Evolutionary conservation across 2,797 vertebrate species (phyloP).

Genomic region (Molossus molossus): DNA sequence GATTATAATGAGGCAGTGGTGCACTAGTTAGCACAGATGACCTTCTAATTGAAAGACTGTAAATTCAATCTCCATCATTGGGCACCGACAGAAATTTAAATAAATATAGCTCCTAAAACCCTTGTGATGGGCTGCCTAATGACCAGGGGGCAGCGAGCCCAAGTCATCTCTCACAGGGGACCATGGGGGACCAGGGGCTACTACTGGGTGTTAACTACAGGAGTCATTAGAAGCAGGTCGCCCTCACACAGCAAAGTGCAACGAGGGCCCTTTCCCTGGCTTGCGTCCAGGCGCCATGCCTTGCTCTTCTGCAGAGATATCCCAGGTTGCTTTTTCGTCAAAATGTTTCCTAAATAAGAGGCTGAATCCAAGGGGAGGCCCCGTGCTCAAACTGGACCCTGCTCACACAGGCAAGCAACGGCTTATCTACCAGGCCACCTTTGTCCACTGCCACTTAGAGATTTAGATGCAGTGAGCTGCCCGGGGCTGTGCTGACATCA

Average conservation of each 20-base stretch:
- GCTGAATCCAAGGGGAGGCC: constrained; percentile 24
- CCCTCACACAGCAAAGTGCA: constrained; percentile 75
- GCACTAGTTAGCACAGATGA: constrained; percentile 90
- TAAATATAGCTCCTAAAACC: constrained; percentile 87
- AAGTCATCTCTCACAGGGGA: constrained; percentile 80
- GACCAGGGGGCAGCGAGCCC: constrained; percentile 82
- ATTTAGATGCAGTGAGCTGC: constrained; percentile 66
- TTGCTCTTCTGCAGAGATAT: constrained; percentile 77
- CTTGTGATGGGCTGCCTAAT: constrained; percentile 84
- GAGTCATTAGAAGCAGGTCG: constrained; percentile 81
- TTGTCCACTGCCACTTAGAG: constrained; percentile 65
- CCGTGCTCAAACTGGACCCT: constrained; percentile 46
- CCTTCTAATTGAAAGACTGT: constrained; percentile 92
- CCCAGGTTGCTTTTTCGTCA: constrained; percentile 70
- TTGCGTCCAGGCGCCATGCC: constrained; percentile 73
- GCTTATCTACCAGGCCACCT: constrained; percentile 60
- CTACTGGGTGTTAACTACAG: constrained; percentile 84
- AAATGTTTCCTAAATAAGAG: constrained; percentile 71
- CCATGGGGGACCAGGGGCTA: not conserved
- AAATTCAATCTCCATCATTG: constrained; percentile 89
- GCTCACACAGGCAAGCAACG: constrained; percentile 35
- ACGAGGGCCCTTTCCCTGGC: constrained; percentile 75
- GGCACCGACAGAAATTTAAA: constrained; percentile 89
- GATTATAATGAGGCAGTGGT: constrained; percentile 91
- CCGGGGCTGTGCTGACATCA: constrained; percentile 31